Evolutionary conservation across 23 tunicate species (phyloP).

Genomic region (Halocynthia aurantium): DNA sequence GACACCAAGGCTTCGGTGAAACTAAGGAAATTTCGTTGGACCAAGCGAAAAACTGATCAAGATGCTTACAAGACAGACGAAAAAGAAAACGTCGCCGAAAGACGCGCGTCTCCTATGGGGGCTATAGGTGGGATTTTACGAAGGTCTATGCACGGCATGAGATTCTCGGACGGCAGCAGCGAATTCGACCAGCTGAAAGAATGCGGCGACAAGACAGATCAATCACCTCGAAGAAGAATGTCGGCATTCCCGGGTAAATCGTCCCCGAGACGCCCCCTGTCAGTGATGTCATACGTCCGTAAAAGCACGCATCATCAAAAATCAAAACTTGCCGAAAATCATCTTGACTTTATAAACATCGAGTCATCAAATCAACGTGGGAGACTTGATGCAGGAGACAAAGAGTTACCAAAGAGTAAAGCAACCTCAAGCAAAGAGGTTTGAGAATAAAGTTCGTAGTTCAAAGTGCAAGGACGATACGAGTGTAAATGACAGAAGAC

Average conservation of each 20-base stretch:
- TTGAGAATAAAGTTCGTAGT: too few relatives aligned
- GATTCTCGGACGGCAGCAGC: slow-evolving; percentile 6
- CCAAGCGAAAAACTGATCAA: background rate
- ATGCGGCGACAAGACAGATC: too few relatives aligned
- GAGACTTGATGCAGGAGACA: too few relatives aligned
- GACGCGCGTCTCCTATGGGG: background rate
- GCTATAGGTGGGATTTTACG: slow-evolving; percentile 1
- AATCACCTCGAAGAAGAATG: background rate
- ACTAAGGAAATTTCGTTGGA: background rate
- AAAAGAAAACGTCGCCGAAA: background rate
- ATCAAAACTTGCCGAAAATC: too few relatives aligned
- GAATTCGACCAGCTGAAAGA: background rate
- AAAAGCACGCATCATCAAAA: background rate
- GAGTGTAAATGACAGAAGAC: too few relatives aligned
- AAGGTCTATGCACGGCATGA: background rate
- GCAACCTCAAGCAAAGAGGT: too few relatives aligned
- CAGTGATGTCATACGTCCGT: slow-evolving; percentile 2
- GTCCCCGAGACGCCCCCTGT: background rate
- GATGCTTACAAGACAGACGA: background rate
- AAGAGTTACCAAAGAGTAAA: too few relatives aligned
- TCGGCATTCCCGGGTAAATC: background rate
- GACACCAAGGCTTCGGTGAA: background rate
- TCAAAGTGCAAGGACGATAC: too few relatives aligned
- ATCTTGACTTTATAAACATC: too few relatives aligned
- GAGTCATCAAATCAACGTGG: too few relatives aligned